phyloP scores from a whole-genome alignment of 2,113 vertebrate genomes.

The Thunnus thynnus region DNA sequence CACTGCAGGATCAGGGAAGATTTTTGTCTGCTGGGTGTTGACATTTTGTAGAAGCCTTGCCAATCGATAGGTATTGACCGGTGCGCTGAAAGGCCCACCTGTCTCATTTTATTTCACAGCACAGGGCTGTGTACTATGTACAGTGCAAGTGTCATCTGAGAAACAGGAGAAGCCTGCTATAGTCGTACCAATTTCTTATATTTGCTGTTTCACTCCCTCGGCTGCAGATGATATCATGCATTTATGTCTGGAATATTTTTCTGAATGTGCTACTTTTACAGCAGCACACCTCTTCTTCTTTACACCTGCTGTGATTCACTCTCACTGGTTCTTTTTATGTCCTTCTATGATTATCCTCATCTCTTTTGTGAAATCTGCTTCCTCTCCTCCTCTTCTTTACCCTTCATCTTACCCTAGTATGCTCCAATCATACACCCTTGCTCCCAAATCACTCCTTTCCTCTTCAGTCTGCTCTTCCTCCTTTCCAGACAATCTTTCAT shows the following conservation, averaged over 20 bases:
- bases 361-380: conserved; percentile 44
- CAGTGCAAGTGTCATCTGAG: conserved; percentile 3
- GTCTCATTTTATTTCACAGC: conserved; percentile 62
- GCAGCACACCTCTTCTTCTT: conserved; percentile 22
- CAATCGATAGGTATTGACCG: conserved; percentile 75
- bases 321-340: conserved; percentile 44
- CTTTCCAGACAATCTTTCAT: background rate
- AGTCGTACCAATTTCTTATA: conserved; percentile 4
- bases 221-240: conserved; percentile 1
- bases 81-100: conserved; percentile 58
- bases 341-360: conserved; percentile 45
- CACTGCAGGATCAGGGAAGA: conserved; percentile 44
- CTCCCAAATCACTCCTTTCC: conserved; percentile 48
- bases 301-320: conserved; percentile 28
- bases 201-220: conserved; percentile 38
- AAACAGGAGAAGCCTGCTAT: background rate
- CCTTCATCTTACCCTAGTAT: conserved; percentile 31
- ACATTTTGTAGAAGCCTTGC: conserved; percentile 68
- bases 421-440: conserved; percentile 27
- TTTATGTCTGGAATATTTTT: conserved; percentile 48
- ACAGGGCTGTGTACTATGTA: conserved; percentile 11
- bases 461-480: background rate
- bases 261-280: conserved; percentile 43
- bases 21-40: conserved; percentile 67
- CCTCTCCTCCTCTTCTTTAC: conserved; percentile 27